Evolutionary conservation across 1,140 invertebrate species (phyloP).

Genomic region (Orius insidiosus): DNA sequence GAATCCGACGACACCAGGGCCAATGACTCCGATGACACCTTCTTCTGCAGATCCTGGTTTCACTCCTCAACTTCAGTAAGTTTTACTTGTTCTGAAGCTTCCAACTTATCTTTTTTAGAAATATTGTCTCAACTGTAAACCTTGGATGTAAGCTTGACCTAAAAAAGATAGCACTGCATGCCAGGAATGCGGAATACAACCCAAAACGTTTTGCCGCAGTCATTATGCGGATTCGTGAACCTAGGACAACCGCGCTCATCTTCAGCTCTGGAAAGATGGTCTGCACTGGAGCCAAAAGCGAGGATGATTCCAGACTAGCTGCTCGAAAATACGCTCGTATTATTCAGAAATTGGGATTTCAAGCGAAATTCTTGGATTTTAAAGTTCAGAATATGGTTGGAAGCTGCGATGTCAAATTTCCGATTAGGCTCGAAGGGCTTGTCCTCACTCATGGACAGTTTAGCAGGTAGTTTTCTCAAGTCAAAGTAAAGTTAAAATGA

Average conservation of each 20-base stretch:
- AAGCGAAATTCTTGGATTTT: conserved; percentile 91
- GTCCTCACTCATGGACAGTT: conserved; percentile 92
- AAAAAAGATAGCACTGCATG: conserved; percentile 96
- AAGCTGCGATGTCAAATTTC: conserved; percentile 94
- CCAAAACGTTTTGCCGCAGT: conserved; percentile 99
- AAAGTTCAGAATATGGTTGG: conserved; percentile 99
- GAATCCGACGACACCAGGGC: conserved; percentile 54
- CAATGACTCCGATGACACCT: conserved; percentile 88
- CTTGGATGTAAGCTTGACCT: conserved; percentile 88
- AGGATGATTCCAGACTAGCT: conserved; percentile 90
- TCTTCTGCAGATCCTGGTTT: conserved; percentile 86
- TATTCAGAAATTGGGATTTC: conserved; percentile 95
- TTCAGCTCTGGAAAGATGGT: conserved; percentile 99
- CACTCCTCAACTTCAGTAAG: conserved; percentile 84
- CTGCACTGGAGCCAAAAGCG: conserved; percentile 98
- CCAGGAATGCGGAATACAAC: conserved; percentile 99
- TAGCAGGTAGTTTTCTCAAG: conserved; percentile 41
- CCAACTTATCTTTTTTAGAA: conserved; percentile 38
- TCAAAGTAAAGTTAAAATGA: conserved; percentile 42
- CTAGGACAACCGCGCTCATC: conserved; percentile 94
- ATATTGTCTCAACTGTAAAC: conserved; percentile 97
- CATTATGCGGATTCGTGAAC: conserved; percentile 98
- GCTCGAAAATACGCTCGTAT: conserved; percentile 98
- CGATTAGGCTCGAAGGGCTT: conserved; percentile 87
- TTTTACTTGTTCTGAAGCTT: background rate